Base-by-base conservation (phyloP, 2,113 vertebrate genomes). In the Varanus komodoensis region DNA sequence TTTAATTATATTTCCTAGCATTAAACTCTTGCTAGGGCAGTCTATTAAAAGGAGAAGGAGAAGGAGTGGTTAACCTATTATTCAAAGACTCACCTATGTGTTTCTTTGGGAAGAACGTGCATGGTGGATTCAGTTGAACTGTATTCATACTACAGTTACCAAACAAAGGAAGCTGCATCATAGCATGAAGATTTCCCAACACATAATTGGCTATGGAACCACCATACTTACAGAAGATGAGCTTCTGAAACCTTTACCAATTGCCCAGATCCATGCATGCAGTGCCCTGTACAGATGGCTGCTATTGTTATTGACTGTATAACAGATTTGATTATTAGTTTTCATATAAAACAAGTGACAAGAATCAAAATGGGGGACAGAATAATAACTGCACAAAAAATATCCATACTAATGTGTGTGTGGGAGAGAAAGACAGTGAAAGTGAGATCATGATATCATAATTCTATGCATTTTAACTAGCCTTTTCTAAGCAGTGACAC, bases 381-480 rank as follows among this genome's bases (percentile, higher is more conserved):
- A 90, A 85, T 57, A 80, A 54, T 85, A 85, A 79, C 79, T 85
- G 7, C 79, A 89, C 69, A 29, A 90, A 79, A 44, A 74, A 0
- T 11, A 69, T 67, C 91, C 87, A 34, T 92, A 92, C 80, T 94
- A 93, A 64, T 44, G 38, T 44, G 38, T 44, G 38, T 44, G 38
- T 44, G 38, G 38, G 38, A 44, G 38, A 44, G 38, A 44, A 44
- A 44, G 38, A 44, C 2, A 44, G 38, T 44, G 38, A 44, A 44
- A 44, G 38, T 44, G 38, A 44, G 38, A 44, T 44, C 2, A 44
- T 44, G 38, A 44, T 44, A 44, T 44, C 38, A 44, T 44, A 44
- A 44, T 27, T 89, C 11, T 3, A 48, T 52, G 87, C 90, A 95
- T 95, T 93, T 92, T 91, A 89, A 95, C 91, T 57, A 90, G 44